Percentiles rank a stretch among this genome's conserved stretches.
phyloP scores from a whole-genome alignment of 2,113 vertebrate species.

The Prolemur simus region DNA sequence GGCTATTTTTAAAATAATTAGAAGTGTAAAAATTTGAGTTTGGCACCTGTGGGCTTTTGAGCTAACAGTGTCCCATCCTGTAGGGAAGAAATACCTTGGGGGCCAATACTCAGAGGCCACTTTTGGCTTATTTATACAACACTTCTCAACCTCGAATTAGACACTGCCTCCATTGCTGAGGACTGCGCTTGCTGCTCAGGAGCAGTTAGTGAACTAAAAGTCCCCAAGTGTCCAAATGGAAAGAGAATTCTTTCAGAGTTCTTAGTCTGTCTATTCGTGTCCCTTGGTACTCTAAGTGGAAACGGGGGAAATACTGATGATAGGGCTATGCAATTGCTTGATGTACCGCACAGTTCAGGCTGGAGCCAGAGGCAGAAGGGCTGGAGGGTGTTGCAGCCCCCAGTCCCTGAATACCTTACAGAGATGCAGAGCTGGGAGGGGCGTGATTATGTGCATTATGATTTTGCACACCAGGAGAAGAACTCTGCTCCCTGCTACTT shows the following conservation, averaged over 20 bases:
- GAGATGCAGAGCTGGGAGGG: rapidly evolving
- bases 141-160: neutral
- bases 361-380: neutral
- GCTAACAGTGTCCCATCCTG: neutral
- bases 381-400: neutral
- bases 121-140: neutral
- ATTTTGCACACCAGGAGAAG: neutral
- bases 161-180: neutral
- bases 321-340: neutral
- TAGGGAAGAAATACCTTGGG: neutral
- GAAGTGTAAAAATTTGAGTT: neutral
- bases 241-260: neutral
- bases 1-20: neutral
- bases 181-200: neutral
- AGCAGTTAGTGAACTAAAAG: neutral
- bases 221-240: neutral
- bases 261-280: neutral
- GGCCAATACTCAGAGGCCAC: neutral
- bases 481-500: neutral
- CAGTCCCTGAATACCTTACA: neutral
- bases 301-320: neutral
- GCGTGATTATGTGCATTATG: no score
- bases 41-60: neutral
- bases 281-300: neutral
- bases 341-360: neutral